phyloP scores from a whole-genome alignment of 2,797 vertebrate species.

The Rhadinocentrus ornatus region DNA sequence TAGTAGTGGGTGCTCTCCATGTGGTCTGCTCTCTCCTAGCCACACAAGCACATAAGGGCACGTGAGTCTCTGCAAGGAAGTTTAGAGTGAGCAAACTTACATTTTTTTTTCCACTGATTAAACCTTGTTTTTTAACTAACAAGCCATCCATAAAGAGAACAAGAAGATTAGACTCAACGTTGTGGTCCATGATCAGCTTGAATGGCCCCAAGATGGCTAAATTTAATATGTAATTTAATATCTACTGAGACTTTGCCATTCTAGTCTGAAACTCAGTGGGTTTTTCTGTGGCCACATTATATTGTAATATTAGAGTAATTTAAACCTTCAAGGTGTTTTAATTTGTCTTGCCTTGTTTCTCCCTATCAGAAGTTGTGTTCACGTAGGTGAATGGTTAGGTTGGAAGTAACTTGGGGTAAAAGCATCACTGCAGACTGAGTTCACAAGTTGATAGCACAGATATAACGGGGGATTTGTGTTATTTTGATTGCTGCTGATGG shows the following conservation, averaged over 20 bases:
- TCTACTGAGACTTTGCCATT: background rate
- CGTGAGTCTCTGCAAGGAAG: background rate
- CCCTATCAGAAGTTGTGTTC: background rate
- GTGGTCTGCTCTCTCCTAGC: no score
- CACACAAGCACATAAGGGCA: no score
- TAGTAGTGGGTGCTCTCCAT: no score
- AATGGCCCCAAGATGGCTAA: background rate
- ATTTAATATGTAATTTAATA: background rate
- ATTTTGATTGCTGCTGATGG: slow-evolving; percentile 35
- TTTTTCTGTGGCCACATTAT: background rate
- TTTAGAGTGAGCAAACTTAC: background rate
- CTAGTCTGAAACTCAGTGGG: background rate
- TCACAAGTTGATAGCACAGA: slow-evolving; percentile 18
- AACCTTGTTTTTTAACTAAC: background rate
- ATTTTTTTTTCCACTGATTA: background rate
- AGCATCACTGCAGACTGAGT: background rate
- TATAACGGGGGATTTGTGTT: slow-evolving; percentile 9
- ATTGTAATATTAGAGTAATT: background rate
- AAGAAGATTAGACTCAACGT: background rate
- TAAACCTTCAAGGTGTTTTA: no score
- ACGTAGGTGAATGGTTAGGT: background rate
- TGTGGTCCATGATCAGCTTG: background rate
- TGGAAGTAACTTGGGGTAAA: background rate
- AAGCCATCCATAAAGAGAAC: background rate
- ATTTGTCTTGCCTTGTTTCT: background rate